Base-by-base conservation (phyloP, 2,113 vertebrate genomes). In the Oryzias celebensis region DNA sequence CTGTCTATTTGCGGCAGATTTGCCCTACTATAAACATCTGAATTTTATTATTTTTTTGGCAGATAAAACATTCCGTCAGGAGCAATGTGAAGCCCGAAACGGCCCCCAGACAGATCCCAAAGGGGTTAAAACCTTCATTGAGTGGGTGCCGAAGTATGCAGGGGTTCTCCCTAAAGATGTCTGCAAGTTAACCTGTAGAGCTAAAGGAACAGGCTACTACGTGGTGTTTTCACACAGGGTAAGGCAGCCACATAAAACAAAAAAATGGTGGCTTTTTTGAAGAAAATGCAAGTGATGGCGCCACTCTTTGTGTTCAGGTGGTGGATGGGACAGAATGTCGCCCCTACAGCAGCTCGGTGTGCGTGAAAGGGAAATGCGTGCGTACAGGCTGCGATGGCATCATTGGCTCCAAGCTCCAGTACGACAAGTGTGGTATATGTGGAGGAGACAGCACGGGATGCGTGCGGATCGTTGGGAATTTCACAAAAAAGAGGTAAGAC, bases 171-270 rank as follows among this genome's bases (percentile, higher is more conserved):
- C 95, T 0, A 95, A 92, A 66, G 97, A 99, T 0, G 92, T 96
- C 58, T 99, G 97, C 91, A 99, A 98, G 79, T 87, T 99, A 36
- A 98, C 95, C 63, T 99, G 97, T 85, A 89, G 96, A 77, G 97
- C 96, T n/a, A 98, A 96, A 83, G 97, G 96, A 69, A 99, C 97
- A 0, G 96, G 97, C 10, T 98, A 98, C 87, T 99, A 98, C 0
- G 96, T 98, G 23, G 97, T 99, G 1, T 98, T 99, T 84, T 96
- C 96, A 31, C 96, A 95, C 77, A 94, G 96, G 95, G 97, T 99
- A 91, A 93, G 89, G 67, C 23, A 13, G 5, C 1, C 5, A 26
- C 14, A 42, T 4, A 4, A 4, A 4, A 4, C 2, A 1, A 12
- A 13, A 10, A 2, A 22, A 15, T 20, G 1, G 6, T 4, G 3